Evolutionary conservation across 2,113 vertebrate species (phyloP), one percentile per base, ranked within the genome.

Genomic region (Ictalurus punctatus): DNA sequence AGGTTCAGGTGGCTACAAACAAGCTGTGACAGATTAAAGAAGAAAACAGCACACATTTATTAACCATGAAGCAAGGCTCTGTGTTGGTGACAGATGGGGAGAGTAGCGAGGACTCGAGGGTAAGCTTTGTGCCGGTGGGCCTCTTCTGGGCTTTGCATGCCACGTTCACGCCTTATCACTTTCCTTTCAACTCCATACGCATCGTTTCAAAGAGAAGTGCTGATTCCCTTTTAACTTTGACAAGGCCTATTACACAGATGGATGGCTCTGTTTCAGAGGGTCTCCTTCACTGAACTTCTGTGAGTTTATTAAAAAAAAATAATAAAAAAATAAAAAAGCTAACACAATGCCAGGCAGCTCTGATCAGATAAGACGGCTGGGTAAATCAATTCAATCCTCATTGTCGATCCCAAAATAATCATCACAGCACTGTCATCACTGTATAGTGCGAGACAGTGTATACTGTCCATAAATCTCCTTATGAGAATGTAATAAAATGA

Each of bases 171-270:
- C 89, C 91, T 94, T 92, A 92, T 94, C 91, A 83, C 48, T 86
- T 69, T 82, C 69, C 85, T 88, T 91, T 91, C 67, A 16, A 85
- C 86, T 71, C 90, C 48, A 89, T 91, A 91, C 61, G 63, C 91
- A 52, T 48, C 13, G 69, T 76, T 91, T 92, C 89, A 92, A 87
- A 93, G 89, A 84, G 90, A 93, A 94, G 85, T 88, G 90, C 91
- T 92, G 93, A 93, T 90, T 92, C 90, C 89, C 85, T 0, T 91
- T 92, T 93, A 93, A 93, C 92, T 92, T 92, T 94, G 93, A 95
- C 92, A 93, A 93, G 88, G 83, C 86, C 92, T 91, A 92, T 94
- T 94, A 93, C 93, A 93, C 91, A 94, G 92, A 93, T 90, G 91
- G 90, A 93, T 91, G 90, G 89, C 86, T 87, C 89, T 88, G 82